Evolutionary conservation across 2,888 invertebrate genomes (phyloP).

Genomic region (Pheosia tremula): DNA sequence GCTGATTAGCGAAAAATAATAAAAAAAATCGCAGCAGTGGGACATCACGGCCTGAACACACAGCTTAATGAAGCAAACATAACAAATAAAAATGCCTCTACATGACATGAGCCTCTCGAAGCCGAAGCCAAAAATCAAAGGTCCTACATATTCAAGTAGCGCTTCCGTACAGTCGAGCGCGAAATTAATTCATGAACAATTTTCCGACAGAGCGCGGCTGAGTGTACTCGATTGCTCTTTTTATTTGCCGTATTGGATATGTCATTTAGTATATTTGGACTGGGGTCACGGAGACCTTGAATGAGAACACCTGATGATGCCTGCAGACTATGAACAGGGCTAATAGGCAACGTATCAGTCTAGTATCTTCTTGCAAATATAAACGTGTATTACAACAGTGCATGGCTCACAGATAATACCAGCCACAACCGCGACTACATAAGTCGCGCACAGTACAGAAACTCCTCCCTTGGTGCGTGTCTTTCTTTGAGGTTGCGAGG

Average conservation of each 20-base stretch:
- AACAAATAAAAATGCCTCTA: conserved; percentile 20
- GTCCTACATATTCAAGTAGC: conserved; percentile 32
- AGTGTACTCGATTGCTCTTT: not conserved
- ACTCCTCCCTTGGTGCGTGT: no score
- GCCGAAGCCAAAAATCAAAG: conserved; percentile 23
- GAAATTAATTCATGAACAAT: conserved; percentile 40
- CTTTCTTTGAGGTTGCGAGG: no score
- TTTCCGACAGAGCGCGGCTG: conserved; percentile 27
- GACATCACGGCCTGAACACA: not conserved
- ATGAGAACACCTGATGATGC: not conserved
- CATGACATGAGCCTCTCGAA: conserved; percentile 30
- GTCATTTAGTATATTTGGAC: not conserved
- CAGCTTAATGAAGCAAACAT: conserved; percentile 1
- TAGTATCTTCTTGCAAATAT: no score
- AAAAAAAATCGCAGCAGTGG: no score
- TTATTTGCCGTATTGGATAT: conserved; percentile 1
- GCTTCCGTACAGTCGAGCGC: conserved; percentile 30
- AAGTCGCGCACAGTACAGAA: no score
- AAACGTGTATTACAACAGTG: no score
- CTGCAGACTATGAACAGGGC: no score
- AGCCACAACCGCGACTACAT: no score
- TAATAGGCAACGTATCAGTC: no score
- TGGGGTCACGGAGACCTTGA: not conserved
- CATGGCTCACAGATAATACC: no score
- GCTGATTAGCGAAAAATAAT: no score